Evolutionary conservation across 2,888 invertebrate genomes (phyloP), one percentile per base, ranked within the genome.

Genomic region (Cerceris rybyensis): DNA sequence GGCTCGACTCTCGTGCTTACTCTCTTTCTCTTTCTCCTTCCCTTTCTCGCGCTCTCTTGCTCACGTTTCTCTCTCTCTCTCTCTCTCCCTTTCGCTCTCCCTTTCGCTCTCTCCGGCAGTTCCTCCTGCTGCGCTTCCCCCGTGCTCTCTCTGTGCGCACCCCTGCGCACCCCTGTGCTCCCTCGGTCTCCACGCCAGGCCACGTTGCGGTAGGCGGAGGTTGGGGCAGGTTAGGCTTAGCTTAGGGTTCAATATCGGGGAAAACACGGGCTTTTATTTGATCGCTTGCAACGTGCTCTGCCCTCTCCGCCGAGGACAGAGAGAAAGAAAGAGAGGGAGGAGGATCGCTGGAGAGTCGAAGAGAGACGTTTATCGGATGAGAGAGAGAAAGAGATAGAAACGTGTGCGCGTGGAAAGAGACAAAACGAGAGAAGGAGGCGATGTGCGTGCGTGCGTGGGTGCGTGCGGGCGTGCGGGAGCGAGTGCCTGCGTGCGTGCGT

Each of bases 181-280:
- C 72, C 67, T 66, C 73, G 57, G 59, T 83, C 79, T 86, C 85
- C 80, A 86, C 81, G 78, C 68, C 83, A 83, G 83, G 81, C 86
- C 84, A 85, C 87, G 86, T 86, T 84, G 88, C 84, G 85, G 88
- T 85, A 86, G 88, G 84, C 80, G 88, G 82, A 86, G 88, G 88
- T 90, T 91, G 91, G 86, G 91, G 88, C 88, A 91, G 91, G 91
- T 90, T 91, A 90, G 91, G 90, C 90, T 89, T 87, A 89, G 90
- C 90, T 90, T 88, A 89, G 88, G 90, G 89, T 88, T 91, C 91
- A 89, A 90, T 91, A 91, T 89, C 89, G 89, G 88, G 87, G 86
- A 88, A 88, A 90, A 88, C 89, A 88, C 85, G 88, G 83, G 86
- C 89, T 89, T 91, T 89, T 91, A 91, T 91, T 90, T 89, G 89